Evolutionary conservation across 2,888 invertebrate species (phyloP).

Genomic region (Amphipyra tragopoginis): DNA sequence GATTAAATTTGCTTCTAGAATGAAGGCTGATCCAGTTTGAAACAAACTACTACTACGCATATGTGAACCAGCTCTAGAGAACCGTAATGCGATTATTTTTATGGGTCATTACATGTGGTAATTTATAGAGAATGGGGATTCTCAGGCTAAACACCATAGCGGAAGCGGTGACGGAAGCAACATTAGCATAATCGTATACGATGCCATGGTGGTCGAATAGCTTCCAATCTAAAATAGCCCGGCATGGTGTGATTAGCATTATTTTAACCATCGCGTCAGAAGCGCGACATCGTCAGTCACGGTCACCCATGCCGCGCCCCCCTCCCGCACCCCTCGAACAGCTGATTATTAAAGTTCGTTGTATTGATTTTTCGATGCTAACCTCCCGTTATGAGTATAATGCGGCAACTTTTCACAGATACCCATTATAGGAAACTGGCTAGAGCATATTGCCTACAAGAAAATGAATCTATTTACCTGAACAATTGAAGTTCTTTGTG

Average conservation of each 20-base stretch:
- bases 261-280: slow-evolving; percentile 73
- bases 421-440: slow-evolving; percentile 29
- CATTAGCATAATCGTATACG: slow-evolving; percentile 24
- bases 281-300: slow-evolving; percentile 78
- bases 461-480: slow-evolving; percentile 86
- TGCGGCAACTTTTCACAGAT: slow-evolving; percentile 54
- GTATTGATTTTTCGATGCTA: slow-evolving; percentile 88
- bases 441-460: slow-evolving; percentile 57
- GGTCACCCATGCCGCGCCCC: slow-evolving; percentile 82
- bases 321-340: slow-evolving; percentile 82
- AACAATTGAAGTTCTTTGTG: slow-evolving; percentile 91
- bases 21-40: neutral
- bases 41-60: slow-evolving; percentile 19
- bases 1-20: slow-evolving; percentile 13
- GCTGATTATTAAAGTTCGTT: slow-evolving; percentile 87
- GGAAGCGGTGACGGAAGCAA: slow-evolving; percentile 8
- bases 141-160: slow-evolving; percentile 1
- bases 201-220: slow-evolving; percentile 32
- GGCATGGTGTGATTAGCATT: slow-evolving; percentile 57
- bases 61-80: slow-evolving; percentile 50
- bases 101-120: slow-evolving; percentile 64
- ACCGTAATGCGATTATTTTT: slow-evolving; percentile 58
- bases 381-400: slow-evolving; percentile 74
- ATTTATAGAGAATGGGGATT: slow-evolving; percentile 25
- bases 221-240: slow-evolving; percentile 60